These are phyloP conservation scores for Augiades crinisus DNA, from an alignment of 2,888 invertebrate species.

Conservation along the genomic window DNA sequence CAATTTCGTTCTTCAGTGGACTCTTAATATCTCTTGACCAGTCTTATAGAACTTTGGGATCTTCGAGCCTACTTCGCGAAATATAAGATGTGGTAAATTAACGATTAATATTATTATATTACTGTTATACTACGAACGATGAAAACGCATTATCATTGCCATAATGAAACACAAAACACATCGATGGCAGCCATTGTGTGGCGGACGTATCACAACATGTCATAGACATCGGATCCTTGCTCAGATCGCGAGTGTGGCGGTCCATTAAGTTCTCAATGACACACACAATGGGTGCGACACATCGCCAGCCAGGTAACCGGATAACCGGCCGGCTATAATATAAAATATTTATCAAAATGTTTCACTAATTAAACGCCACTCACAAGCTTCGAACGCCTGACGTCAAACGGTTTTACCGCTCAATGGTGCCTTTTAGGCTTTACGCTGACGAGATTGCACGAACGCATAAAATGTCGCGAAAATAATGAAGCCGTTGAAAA, in stretches of 20 bases:
- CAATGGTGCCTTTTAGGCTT: too few relatives aligned
- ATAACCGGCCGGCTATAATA: constrained; percentile 44
- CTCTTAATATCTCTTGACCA: too few relatives aligned
- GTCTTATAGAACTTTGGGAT: too few relatives aligned
- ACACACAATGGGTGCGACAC: constrained; percentile 56
- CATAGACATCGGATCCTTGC: constrained; percentile 22
- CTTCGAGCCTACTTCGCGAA: too few relatives aligned
- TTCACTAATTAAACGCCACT: constrained; percentile 18
- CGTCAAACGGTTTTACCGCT: too few relatives aligned
- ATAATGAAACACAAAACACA: background rate
- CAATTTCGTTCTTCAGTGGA: too few relatives aligned
- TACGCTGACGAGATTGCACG: too few relatives aligned
- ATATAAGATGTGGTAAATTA: too few relatives aligned
- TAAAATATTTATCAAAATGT: constrained; percentile 19
- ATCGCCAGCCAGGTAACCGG: constrained; percentile 50
- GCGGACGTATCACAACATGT: constrained; percentile 5
- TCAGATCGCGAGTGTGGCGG: constrained; percentile 43
- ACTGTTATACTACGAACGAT: background rate
- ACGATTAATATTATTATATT: too few relatives aligned
- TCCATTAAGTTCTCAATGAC: constrained; percentile 76
- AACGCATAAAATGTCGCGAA: too few relatives aligned
- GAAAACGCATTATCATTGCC: background rate
- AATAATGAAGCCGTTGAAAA: too few relatives aligned
- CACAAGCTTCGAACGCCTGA: background rate
- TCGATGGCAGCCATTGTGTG: background rate